Percentiles rank a stretch among this genome's conserved stretches.
phyloP scores from a whole-genome alignment of 2,797 vertebrate species.

The Uromys caudimaculatus region DNA sequence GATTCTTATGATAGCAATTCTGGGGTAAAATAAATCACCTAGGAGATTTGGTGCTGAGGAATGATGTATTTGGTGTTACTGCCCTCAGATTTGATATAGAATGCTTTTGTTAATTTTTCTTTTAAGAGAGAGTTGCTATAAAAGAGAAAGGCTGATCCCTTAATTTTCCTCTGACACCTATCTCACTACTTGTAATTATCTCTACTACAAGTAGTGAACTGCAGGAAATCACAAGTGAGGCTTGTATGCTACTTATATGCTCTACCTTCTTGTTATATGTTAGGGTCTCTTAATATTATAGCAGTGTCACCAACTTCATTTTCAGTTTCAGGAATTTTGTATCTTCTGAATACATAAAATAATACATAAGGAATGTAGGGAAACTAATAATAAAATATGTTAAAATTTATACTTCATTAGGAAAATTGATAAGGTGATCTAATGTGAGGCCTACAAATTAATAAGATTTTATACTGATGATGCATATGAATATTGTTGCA shows the following conservation, averaged over 20 bases:
- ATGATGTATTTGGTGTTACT: neutral
- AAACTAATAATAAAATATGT: neutral
- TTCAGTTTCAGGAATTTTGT: neutral
- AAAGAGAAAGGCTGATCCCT: neutral
- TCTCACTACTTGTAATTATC: neutral
- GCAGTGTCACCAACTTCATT: slow-evolving; percentile 8
- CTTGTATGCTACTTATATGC: neutral
- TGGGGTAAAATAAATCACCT: neutral
- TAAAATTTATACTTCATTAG: slow-evolving; percentile 47
- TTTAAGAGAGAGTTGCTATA: neutral
- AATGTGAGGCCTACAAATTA: slow-evolving; percentile 1
- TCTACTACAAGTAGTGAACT: neutral
- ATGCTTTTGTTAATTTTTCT: neutral
- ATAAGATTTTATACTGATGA: slow-evolving; percentile 21
- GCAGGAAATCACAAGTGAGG: neutral
- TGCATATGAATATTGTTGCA: slow-evolving; percentile 16
- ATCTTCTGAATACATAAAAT: slow-evolving; percentile 26
- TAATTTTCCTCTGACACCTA: neutral
- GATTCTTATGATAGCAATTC: neutral
- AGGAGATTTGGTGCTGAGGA: neutral
- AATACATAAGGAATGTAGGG: neutral
- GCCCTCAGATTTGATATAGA: neutral
- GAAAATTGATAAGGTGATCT: neutral
- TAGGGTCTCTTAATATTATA: slow-evolving; percentile 24
- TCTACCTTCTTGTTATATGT: neutral